A percentile compares a stretch with the other conserved stretches of the same genome.
Conservation (phyloP, 92 coral and sea anemone genomes). For the Epizoanthus ramosus region DNA sequence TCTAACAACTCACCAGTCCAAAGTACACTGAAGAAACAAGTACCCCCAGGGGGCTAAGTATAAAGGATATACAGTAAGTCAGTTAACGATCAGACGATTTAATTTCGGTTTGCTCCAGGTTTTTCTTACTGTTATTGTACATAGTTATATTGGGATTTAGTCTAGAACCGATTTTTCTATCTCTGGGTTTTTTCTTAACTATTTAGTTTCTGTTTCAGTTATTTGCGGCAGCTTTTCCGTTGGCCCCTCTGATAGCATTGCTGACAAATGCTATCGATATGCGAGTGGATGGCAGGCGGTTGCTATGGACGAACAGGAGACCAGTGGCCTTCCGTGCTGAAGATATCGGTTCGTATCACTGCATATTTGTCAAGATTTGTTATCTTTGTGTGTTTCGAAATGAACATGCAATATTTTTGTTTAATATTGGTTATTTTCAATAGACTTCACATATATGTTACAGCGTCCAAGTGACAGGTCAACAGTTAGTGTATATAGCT, state of each 20-base stretch:
- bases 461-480: no score
- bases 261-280: conserved; percentile 91
- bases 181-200: background rate
- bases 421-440: conserved; percentile 11
- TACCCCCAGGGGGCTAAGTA: no score
- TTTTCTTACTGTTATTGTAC: no score
- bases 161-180: background rate
- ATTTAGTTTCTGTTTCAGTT: conserved; percentile 57
- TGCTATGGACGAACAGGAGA: conserved; percentile 89
- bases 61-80: no score
- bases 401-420: no score
- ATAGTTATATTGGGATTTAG: no score
- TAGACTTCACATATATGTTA: background rate
- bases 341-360: conserved; percentile 77
- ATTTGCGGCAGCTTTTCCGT: conserved; percentile 97
- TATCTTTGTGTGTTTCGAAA: no score
- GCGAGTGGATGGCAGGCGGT: conserved; percentile 88
- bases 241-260: conserved; percentile 95
- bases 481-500: no score
- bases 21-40: no score
- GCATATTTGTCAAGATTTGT: background rate
- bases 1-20: no score
- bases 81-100: no score
- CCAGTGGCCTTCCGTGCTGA: conserved; percentile 96
- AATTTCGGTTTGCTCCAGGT: no score